These are phyloP conservation scores for Phyllostomus discolor DNA, from an alignment of 2,113 vertebrate genomes.

Conservation along the genomic window DNA sequence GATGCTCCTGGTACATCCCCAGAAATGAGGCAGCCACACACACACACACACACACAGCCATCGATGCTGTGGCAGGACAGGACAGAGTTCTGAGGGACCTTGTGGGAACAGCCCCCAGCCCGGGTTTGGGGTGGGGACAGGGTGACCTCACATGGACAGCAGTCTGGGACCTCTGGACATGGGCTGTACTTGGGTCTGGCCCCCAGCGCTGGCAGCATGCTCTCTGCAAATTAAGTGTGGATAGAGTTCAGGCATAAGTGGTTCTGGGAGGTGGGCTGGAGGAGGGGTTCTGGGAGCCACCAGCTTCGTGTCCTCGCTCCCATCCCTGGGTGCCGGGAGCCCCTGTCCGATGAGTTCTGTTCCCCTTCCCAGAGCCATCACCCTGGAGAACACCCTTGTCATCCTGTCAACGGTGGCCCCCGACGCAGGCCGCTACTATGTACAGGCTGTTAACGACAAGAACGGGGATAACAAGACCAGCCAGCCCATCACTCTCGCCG, in stretches of 20 bases:
- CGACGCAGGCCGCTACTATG: slow-evolving; percentile 94
- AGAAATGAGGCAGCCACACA: not conserved
- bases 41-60: not conserved
- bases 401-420: slow-evolving; percentile 97
- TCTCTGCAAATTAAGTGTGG: accelerated
- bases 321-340: not conserved
- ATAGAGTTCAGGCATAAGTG: not conserved
- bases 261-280: accelerated
- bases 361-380: slow-evolving; percentile 88
- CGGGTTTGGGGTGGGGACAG: accelerated
- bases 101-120: not conserved
- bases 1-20: too few relatives aligned
- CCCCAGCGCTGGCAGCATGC: accelerated
- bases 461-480: slow-evolving; percentile 99
- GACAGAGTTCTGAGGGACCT: not conserved
- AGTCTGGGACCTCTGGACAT: not conserved
- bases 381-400: slow-evolving; percentile 96
- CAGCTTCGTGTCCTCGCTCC: accelerated
- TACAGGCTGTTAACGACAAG: slow-evolving; percentile 97
- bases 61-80: not conserved
- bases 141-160: accelerated
- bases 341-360: not conserved
- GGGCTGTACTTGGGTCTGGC: accelerated
- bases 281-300: not conserved
- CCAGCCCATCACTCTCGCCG: slow-evolving; percentile 92